Conservation (phyloP, 2,888 invertebrate genomes). For the Nomada flava region DNA sequence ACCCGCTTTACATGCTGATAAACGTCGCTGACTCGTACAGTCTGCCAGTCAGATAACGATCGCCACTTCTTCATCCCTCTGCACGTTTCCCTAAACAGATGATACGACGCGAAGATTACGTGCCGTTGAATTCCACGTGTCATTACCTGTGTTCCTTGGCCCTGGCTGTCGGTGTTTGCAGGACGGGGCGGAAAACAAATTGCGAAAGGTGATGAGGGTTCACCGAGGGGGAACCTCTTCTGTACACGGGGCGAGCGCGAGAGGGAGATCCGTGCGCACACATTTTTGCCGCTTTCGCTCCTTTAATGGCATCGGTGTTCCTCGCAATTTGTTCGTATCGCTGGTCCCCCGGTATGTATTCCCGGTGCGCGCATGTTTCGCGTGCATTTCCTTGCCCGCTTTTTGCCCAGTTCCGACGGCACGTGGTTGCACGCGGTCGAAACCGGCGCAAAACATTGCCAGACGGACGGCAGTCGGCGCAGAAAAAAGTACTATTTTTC, state of each 20-base stretch:
- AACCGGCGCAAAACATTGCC: conserved; percentile 4
- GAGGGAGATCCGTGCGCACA: conserved; percentile 50
- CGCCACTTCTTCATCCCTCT: conserved; percentile 12
- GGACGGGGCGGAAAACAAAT: conserved; percentile 64
- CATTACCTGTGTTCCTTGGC: conserved; percentile 35
- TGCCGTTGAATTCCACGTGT: conserved; percentile 45
- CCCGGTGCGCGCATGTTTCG: conserved; percentile 32
- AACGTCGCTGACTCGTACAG: conserved; percentile 4
- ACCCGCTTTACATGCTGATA: background rate
- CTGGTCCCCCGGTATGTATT: conserved; percentile 50
- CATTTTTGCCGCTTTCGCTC: conserved; percentile 81
- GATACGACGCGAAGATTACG: conserved; percentile 26
- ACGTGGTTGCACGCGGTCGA: conserved; percentile 45
- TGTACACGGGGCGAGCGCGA: conserved; percentile 20
- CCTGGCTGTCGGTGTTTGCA: conserved; percentile 16
- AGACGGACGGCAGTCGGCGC: background rate
- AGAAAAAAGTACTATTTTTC: conserved; percentile 42
- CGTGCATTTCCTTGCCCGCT: conserved; percentile 52
- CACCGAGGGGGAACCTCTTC: conserved; percentile 36
- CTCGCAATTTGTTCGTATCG: conserved; percentile 75
- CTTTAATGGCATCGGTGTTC: conserved; percentile 78
- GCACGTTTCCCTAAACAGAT: conserved; percentile 14
- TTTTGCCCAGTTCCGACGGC: conserved; percentile 48
- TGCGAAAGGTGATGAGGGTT: conserved; percentile 61
- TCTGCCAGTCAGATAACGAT: conserved; percentile 32